These are phyloP conservation scores for Drosophila lowei DNA, from an alignment of 1,140 invertebrate species.

Conservation along the genomic window DNA sequence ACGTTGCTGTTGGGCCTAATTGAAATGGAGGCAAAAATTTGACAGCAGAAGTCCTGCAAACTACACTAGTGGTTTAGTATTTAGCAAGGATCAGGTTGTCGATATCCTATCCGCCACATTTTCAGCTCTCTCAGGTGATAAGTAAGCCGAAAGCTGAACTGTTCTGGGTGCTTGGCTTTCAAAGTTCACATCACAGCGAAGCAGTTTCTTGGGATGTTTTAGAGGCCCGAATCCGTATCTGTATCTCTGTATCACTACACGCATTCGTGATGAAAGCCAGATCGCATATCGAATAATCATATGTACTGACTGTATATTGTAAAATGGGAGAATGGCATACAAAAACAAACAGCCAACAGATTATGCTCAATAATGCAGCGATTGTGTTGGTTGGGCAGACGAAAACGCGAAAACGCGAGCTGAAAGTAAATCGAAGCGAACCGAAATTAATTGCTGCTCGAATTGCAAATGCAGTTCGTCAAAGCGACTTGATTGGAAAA, in stretches of 20 bases:
- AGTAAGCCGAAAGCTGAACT: too few species aligned
- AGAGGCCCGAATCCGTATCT: too few species aligned
- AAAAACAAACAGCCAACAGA: slow-evolving; percentile 20
- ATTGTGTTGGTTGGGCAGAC: neutral
- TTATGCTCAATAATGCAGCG: slow-evolving; percentile 32
- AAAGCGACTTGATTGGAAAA: slow-evolving; percentile 38
- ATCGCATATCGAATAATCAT: slow-evolving; percentile 11
- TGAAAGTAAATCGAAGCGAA: slow-evolving; percentile 35
- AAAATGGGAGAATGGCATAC: slow-evolving; percentile 1
- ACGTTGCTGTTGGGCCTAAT: slow-evolving; percentile 27
- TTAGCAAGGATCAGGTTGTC: too few species aligned
- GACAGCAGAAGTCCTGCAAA: slow-evolving; percentile 3
- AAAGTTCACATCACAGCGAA: too few species aligned
- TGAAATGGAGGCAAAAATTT: slow-evolving; percentile 17
- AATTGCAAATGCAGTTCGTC: slow-evolving; percentile 53
- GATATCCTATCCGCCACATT: too few species aligned
- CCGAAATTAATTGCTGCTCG: slow-evolving; percentile 44
- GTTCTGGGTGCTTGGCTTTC: too few species aligned
- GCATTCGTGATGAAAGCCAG: slow-evolving; percentile 27
- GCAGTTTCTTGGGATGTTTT: too few species aligned
- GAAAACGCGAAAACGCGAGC: slow-evolving; percentile 36
- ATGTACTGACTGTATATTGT: neutral
- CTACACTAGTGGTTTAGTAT: too few species aligned
- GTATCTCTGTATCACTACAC: neutral
- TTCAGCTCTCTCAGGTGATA: too few species aligned